These are phyloP conservation scores for Macaca mulatta DNA, from an alignment of 2,113 vertebrate species.

Conservation along the genomic window DNA sequence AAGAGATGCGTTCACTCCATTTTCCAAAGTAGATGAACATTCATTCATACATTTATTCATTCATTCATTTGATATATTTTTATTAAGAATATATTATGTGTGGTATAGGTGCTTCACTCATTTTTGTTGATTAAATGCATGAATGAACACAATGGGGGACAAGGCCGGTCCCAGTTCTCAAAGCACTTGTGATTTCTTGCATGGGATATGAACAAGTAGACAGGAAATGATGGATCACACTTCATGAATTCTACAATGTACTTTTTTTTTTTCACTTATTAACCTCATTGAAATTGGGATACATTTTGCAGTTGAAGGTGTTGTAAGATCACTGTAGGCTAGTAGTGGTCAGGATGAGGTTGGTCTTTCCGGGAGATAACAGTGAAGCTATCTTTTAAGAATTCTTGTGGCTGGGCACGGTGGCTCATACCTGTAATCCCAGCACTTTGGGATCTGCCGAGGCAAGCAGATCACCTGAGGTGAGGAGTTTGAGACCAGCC, in stretches of 20 bases:
- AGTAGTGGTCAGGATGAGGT: too few species aligned
- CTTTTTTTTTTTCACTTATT: neutral
- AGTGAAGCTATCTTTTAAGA: neutral
- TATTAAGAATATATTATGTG: neutral
- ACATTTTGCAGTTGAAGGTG: accelerated
- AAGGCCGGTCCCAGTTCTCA: neutral
- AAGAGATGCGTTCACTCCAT: neutral
- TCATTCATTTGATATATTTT: neutral
- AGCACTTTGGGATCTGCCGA: too few species aligned
- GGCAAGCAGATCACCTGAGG: too few species aligned
- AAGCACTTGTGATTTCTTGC: neutral
- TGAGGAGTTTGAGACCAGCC: too few species aligned
- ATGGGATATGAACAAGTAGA: neutral
- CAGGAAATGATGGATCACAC: neutral
- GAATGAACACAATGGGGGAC: neutral
- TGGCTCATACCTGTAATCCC: too few species aligned
- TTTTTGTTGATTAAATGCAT: neutral
- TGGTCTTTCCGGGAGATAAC: neutral
- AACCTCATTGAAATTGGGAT: neutral
- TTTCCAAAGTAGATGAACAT: neutral
- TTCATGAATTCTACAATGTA: neutral
- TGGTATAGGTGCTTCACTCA: too few species aligned
- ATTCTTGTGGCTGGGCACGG: neutral
- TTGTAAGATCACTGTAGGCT: neutral
- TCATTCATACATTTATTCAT: neutral